Conservation (phyloP, 2,888 invertebrate genomes). For the Drosophila rubida region DNA sequence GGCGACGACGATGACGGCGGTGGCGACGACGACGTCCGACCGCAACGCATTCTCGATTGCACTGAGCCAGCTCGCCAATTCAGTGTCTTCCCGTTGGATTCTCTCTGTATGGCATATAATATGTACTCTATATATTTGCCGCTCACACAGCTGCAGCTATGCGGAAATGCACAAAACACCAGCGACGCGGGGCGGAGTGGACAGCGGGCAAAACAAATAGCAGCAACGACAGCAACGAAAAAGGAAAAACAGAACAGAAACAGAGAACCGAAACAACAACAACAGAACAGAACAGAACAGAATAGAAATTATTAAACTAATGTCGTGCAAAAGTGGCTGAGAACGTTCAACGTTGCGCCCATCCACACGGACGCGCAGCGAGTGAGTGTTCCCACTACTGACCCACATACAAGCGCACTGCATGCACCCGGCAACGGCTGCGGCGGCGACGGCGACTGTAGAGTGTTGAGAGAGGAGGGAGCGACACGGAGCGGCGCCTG, state of each 20-base stretch:
- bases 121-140: constrained; percentile 9
- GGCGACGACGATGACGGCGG: constrained; percentile 22
- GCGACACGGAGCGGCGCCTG: constrained; percentile 1
- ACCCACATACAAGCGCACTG: constrained; percentile 67
- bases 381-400: constrained; percentile 81
- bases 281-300: neutral
- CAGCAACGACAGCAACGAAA: neutral
- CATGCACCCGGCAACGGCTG: constrained; percentile 10
- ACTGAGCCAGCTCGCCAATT: constrained; percentile 59
- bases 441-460: too few species aligned
- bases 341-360: constrained; percentile 52
- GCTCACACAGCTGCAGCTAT: constrained; percentile 47
- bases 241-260: neutral
- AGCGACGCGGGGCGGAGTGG: neutral
- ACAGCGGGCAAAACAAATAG: neutral
- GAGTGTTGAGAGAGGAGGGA: neutral
- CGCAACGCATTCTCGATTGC: constrained; percentile 79
- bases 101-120: constrained; percentile 18
- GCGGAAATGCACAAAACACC: constrained; percentile 48
- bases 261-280: neutral
- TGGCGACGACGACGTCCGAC: constrained; percentile 50
- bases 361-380: constrained; percentile 62
- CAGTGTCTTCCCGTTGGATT: constrained; percentile 57
- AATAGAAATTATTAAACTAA: constrained; percentile 52
- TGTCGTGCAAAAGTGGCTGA: constrained; percentile 43